Conservation (phyloP, 2,113 vertebrate genomes). For the Struthio camelus region DNA sequence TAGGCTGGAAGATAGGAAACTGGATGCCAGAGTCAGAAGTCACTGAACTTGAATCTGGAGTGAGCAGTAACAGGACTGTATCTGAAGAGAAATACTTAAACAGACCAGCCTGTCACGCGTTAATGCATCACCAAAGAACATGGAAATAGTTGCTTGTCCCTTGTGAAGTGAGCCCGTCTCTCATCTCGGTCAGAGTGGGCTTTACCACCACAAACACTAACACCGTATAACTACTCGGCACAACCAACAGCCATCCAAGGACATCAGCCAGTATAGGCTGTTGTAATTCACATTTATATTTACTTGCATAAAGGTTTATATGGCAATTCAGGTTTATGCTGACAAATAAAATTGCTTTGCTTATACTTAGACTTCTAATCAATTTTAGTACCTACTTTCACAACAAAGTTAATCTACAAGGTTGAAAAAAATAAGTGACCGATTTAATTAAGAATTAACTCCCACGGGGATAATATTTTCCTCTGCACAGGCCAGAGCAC, state of each 20-base stretch:
- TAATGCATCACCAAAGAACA: background rate
- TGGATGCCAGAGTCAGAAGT: background rate
- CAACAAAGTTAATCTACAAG: background rate
- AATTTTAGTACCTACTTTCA: background rate
- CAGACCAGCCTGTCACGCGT: background rate
- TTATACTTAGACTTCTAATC: background rate
- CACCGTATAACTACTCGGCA: background rate
- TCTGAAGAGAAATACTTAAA: background rate
- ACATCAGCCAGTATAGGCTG: background rate
- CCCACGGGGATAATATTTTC: background rate
- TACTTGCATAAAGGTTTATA: background rate
- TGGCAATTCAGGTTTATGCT: background rate
- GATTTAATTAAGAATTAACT: background rate
- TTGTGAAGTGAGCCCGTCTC: background rate
- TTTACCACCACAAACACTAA: background rate
- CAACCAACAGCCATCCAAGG: background rate
- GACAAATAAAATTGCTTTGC: background rate
- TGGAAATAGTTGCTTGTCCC: background rate
- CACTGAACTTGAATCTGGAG: background rate
- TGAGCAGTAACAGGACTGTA: background rate
- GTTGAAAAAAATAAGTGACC: background rate
- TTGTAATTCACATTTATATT: background rate
- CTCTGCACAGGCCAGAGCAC: background rate
- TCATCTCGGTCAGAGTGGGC: background rate
- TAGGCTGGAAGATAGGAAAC: background rate